These are phyloP conservation scores for Petrolisthes manimaculis DNA, from an alignment of 2,888 invertebrate genomes.

Conservation along the genomic window DNA sequence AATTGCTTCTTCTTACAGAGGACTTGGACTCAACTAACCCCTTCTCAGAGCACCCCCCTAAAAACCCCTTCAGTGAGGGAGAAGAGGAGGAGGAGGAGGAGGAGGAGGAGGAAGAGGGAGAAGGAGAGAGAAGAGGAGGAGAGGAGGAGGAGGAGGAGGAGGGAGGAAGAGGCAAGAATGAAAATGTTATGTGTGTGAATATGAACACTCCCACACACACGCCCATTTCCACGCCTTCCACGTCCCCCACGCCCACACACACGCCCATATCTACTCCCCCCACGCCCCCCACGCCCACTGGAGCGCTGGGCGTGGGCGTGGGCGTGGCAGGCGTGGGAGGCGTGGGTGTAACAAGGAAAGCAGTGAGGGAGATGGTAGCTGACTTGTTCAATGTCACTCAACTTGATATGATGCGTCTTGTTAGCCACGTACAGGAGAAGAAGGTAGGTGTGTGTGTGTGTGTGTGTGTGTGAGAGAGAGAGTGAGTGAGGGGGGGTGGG, in stretches of 20 bases:
- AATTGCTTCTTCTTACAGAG: no score
- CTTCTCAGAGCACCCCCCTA: no score
- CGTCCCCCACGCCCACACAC: background rate
- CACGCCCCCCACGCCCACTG: background rate
- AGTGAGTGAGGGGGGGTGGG: no score
- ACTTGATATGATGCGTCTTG: constrained; percentile 36
- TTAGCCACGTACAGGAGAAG: constrained; percentile 15
- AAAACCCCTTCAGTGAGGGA: constrained; percentile 30
- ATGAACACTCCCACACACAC: background rate
- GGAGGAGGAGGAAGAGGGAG: background rate
- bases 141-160: background rate
- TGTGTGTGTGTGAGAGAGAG: no score
- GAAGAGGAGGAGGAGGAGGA: background rate
- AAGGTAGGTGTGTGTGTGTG: constrained; percentile 41
- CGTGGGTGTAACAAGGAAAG: constrained; percentile 1
- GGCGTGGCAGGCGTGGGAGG: background rate
- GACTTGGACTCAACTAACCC: no score
- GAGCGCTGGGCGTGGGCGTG: background rate
- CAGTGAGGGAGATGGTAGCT: constrained; percentile 27
- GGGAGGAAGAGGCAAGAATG: no score
- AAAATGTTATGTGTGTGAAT: no score
- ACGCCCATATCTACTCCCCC: background rate
- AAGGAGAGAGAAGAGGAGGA: background rate
- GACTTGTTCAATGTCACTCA: constrained; percentile 46
- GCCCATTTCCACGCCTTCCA: background rate